phyloP scores from a whole-genome alignment of 2,113 vertebrate species.

The Phrynocephalus versicolor region DNA sequence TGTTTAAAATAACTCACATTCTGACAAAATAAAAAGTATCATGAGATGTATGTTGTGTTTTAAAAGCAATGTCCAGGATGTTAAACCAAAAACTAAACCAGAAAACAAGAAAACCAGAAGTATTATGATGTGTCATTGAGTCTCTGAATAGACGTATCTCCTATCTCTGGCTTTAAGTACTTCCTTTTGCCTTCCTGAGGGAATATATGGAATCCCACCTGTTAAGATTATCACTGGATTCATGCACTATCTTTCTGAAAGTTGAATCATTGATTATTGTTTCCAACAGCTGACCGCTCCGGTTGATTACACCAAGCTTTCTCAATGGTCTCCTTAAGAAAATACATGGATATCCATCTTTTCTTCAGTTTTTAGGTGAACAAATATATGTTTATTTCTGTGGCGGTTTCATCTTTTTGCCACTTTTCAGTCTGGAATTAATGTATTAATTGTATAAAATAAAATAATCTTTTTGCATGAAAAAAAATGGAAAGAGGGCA shows the following conservation, averaged over 20 bases:
- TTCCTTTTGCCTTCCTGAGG: background rate
- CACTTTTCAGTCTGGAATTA: background rate
- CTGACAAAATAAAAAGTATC: no score
- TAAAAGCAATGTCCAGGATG: no score
- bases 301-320: background rate
- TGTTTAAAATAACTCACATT: no score
- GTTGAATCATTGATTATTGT: background rate
- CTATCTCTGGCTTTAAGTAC: background rate
- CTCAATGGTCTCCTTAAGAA: background rate
- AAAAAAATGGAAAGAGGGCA: background rate
- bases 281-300: background rate
- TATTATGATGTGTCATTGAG: background rate
- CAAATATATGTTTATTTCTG: background rate
- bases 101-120: no score
- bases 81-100: no score
- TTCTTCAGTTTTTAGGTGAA: background rate
- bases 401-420: background rate
- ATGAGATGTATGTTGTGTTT: no score
- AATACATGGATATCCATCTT: background rate
- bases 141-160: background rate
- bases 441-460: background rate
- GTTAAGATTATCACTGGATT: background rate
- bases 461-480: background rate
- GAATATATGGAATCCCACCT: background rate
- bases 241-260: background rate